Base-by-base conservation (phyloP, 2,888 invertebrate genomes). In the Pristionchus mayeri region DNA sequence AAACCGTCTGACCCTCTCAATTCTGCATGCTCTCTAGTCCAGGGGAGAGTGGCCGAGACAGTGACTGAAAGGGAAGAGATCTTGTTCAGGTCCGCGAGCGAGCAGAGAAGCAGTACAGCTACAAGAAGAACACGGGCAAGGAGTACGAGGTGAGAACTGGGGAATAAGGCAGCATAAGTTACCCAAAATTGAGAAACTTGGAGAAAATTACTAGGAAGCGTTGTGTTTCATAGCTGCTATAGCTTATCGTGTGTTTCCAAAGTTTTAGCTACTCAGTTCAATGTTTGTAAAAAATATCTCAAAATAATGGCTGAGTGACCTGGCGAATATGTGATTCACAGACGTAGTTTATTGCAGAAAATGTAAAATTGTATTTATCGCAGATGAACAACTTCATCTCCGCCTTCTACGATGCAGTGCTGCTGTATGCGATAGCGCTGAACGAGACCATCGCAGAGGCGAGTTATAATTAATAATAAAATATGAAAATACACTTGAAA, bases 331-430 rank as follows among this genome's bases (percentile, higher is more conserved):
- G 16, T 16, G 24, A 16, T 40, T 71, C 40, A 40, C 40, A 21
- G 13, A 24, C 6, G 3, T 71, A 11, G 24, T 75, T 44, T 7
- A 52, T 67, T 63, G 16, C 63, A 30, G n/a, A 44, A 21, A 80
- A 27, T 57, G 37, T 80, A 0, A 21, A 40, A 40, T 44, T 4
- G 13, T 13, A 44, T 44, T 13, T 44, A 67, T 88, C 91, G 37
- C 91, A 96, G 89, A 96, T 97, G 60, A 97, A 97, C 86, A 96
- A 96, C 54, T 97, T 97, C 93, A 97, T 97, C 82, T 96, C 96
- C 0, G 97, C 98, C 2, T 97, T 98, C 94, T 97, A 98, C 93
- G 98, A 99, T 92, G 98, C 98, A 0, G 97, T 98, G 18, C 94
- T 98, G 0, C 95, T 99, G 54, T 98, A 98, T 93, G 96, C 97